Evolutionary conservation across 2,113 vertebrate genomes (phyloP).

Genomic region (Ptychochromis oligacanthus): DNA sequence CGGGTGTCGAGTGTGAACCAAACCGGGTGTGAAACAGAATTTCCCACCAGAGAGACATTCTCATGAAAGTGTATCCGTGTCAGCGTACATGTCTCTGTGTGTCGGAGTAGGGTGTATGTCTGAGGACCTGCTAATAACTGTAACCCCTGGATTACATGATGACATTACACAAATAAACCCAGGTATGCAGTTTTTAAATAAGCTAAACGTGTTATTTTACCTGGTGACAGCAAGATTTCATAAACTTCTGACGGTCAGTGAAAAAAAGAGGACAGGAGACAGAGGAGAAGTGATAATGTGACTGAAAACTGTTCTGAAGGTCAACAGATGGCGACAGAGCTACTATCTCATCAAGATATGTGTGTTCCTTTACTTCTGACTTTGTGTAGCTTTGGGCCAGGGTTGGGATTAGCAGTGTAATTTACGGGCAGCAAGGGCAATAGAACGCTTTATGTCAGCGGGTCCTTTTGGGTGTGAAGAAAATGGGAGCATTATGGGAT

Average conservation of each 20-base stretch:
- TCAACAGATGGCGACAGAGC: neutral
- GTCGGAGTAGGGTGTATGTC: no score
- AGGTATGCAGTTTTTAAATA: no score
- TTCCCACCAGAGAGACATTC: neutral
- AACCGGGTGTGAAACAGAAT: neutral
- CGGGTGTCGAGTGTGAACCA: neutral
- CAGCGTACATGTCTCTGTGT: neutral
- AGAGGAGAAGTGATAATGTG: neutral
- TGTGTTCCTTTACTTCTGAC: neutral
- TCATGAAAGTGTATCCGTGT: neutral
- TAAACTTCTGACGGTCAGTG: neutral
- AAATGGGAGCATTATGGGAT: no score
- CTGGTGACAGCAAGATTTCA: neutral
- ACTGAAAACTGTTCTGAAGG: neutral
- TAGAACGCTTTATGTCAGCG: neutral
- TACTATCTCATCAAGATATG: neutral
- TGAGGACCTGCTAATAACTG: neutral
- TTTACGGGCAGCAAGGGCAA: no score
- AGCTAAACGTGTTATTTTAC: no score
- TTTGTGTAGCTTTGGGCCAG: no score
- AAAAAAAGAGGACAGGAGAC: neutral
- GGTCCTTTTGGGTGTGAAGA: neutral
- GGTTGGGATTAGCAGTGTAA: no score
- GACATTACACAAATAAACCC: neutral
- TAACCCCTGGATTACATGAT: constrained; percentile 21